A percentile compares a stretch with the other conserved stretches of the same genome.
phyloP scores from a whole-genome alignment of 2,113 vertebrate genomes.

The Thalassoma bifasciatum region DNA sequence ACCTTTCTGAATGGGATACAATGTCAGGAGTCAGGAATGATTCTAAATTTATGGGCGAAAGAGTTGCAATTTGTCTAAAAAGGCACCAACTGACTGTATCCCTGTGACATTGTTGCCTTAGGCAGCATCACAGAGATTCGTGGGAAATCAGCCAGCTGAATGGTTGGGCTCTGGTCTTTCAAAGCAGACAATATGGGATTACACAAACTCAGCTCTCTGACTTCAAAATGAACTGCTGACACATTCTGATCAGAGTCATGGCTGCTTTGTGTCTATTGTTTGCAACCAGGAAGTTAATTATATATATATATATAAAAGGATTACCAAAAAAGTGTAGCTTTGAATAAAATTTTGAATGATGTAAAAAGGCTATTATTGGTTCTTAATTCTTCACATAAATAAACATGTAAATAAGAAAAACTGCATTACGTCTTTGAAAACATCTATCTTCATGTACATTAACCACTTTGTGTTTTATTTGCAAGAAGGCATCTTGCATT shows the following conservation, averaged over 20 bases:
- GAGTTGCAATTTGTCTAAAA: conserved; percentile 39
- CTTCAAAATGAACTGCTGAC: conserved; percentile 75
- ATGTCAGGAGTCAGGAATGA: conserved; percentile 16
- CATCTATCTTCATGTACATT: not conserved
- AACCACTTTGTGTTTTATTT: not conserved
- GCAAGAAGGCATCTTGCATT: conserved; percentile 10
- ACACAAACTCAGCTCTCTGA: conserved; percentile 71
- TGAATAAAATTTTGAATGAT: not conserved
- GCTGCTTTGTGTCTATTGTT: conserved; percentile 49
- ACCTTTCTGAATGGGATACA: conserved; percentile 46
- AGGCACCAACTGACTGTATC: conserved; percentile 31
- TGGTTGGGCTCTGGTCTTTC: conserved; percentile 65
- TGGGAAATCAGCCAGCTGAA: conserved; percentile 73
- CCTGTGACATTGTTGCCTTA: conserved; percentile 60
- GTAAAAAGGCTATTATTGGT: not conserved
- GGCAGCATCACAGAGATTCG: conserved; percentile 68
- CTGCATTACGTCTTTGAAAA: not conserved
- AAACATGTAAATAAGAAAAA: not conserved
- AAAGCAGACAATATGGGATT: conserved; percentile 76
- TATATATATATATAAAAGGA: not conserved
- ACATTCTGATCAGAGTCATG: conserved; percentile 50
- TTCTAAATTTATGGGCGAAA: conserved; percentile 40
- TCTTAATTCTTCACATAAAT: too few relatives aligned
- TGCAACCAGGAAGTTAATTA: not conserved
- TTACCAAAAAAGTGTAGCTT: not conserved